Evolutionary conservation across 2,113 vertebrate species (phyloP).

Genomic region (Egretta garzetta): DNA sequence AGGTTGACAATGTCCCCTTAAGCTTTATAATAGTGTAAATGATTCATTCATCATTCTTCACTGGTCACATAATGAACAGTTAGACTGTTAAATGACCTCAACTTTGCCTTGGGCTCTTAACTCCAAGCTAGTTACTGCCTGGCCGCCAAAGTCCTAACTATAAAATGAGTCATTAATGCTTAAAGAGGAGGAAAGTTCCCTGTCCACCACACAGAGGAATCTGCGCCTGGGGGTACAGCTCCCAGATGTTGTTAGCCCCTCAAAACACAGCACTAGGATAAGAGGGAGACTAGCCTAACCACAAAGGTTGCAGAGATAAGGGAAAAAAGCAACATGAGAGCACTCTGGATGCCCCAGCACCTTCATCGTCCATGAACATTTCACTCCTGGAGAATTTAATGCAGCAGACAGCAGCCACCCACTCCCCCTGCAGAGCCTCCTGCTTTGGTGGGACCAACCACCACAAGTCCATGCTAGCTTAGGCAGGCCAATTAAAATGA

Average conservation of each 20-base stretch:
- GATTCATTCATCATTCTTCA: constrained; percentile 46
- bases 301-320: background rate
- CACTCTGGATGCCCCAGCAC: background rate
- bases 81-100: constrained; percentile 36
- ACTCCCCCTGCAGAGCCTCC: background rate
- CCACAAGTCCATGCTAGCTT: background rate
- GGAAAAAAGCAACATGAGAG: accelerated
- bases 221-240: background rate
- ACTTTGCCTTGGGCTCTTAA: constrained; percentile 22
- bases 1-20: constrained; percentile 10
- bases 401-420: background rate
- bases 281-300: background rate
- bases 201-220: background rate
- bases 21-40: constrained; percentile 35
- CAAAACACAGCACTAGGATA: background rate
- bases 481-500: background rate
- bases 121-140: background rate
- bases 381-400: background rate
- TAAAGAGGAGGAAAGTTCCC: background rate
- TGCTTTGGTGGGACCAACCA: background rate
- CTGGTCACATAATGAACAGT: constrained; percentile 41
- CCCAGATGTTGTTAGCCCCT: background rate
- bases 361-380: accelerated
- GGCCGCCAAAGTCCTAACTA: background rate
- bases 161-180: constrained; percentile 32